Base-by-base conservation (phyloP, 2,888 invertebrate species). In the Cephus nigrinus region DNA sequence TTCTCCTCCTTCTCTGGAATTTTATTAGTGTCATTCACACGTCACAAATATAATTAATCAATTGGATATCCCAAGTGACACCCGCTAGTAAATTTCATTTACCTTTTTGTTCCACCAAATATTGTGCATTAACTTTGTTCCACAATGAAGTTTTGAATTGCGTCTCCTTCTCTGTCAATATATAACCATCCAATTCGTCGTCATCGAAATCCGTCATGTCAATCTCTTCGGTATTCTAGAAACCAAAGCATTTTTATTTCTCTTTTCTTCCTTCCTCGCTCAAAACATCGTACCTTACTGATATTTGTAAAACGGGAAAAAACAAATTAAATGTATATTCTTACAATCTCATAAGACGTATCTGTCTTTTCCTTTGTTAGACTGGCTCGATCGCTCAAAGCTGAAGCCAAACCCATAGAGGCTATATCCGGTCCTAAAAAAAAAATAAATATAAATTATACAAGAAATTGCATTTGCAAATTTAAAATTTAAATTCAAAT, bases 51-150 rank as follows among this genome's bases (percentile, higher is more conserved):
- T 9, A 23, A 23, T 55, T 23, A 55, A 55, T 2, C 55, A 23
- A 9, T 23, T 23, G 23, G 55, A 55, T 9, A 23, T 55, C 23
- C 9, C 55, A 9, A 23, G 55, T 3, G 23, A 23, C 23, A 9
- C 0, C 3, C 9, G 11, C 69, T 74, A 11, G 30, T 32, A 35
- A 68, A 68, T 69, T 74, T 23, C 9, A 23, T 23, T 55, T 90
- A 95, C 95, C 93, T 93, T 96, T 96, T 91, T 97, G 95, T 85
- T 96, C 96, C 86, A 95, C 94, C 78, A 99, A 93, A 91, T 97
- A 99, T 15, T 95, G 95, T 1, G 96, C 97, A 91, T 99, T 98
- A 1, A 97, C 92, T 87, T 94, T 94, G 88, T 96, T 95, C 99
- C 99, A 99, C 87, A 98, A 92, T 77, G 93, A 93, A 23, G 96